phyloP scores from a whole-genome alignment of 2,888 invertebrate genomes.

The Sepioteuthis lessoniana region DNA sequence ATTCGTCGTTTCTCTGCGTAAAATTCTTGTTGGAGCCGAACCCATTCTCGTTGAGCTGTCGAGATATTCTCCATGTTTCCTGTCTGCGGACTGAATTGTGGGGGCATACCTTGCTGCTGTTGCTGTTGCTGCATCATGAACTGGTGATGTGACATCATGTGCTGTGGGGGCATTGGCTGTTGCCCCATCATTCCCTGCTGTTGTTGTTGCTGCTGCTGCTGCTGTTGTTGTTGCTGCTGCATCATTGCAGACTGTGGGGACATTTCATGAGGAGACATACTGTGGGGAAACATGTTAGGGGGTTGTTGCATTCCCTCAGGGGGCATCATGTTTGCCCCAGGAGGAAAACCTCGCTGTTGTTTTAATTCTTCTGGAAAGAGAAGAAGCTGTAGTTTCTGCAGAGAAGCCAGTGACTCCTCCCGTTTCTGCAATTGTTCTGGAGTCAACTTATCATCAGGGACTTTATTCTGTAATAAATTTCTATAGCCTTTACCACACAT shows the following conservation, averaged over 20 bases:
- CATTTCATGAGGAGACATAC: slow-evolving; percentile 49
- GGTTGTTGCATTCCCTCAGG: slow-evolving; percentile 49
- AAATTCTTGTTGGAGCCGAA: slow-evolving; percentile 89
- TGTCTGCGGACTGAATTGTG: slow-evolving; percentile 54
- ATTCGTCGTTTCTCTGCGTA: slow-evolving; percentile 66
- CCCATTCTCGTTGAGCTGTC: slow-evolving; percentile 88
- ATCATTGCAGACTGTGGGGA: slow-evolving; percentile 52
- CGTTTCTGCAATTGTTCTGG: slow-evolving; percentile 95
- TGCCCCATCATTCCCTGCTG: slow-evolving; percentile 62
- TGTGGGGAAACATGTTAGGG: slow-evolving; percentile 49
- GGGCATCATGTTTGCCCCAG: slow-evolving; percentile 57
- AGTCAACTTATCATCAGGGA: slow-evolving; percentile 87
- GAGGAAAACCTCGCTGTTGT: slow-evolving; percentile 52
- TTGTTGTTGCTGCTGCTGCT: slow-evolving; percentile 24
- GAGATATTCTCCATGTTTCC: slow-evolving; percentile 70
- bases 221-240: slow-evolving; percentile 44
- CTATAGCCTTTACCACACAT: slow-evolving; percentile 56
- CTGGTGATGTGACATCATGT: slow-evolving; percentile 63
- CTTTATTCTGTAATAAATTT: slow-evolving; percentile 71
- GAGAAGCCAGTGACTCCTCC: slow-evolving; percentile 91
- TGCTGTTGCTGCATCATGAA: slow-evolving; percentile 76
- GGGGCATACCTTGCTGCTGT: slow-evolving; percentile 56
- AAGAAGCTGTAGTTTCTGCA: slow-evolving; percentile 93
- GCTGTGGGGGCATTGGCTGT: slow-evolving; percentile 59
- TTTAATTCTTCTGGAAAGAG: slow-evolving; percentile 84